Base-by-base conservation (phyloP, 2,888 invertebrate genomes). In the Coremacera marginata region DNA sequence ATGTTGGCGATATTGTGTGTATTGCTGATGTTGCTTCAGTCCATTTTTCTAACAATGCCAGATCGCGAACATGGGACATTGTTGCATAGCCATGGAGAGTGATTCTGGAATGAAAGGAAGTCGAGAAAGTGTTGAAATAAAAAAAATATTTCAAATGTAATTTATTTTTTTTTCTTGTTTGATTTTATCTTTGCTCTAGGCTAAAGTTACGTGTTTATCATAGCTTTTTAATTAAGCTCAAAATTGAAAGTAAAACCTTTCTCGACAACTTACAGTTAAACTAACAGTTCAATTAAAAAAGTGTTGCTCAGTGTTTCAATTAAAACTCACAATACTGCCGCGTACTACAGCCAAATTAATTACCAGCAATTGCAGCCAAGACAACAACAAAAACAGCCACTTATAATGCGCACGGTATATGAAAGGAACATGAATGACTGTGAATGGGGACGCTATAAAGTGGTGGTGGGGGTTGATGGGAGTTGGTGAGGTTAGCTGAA, bases 31-130 rank as follows among this genome's bases (percentile, higher is more conserved):
- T 82, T 80, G 86, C 84, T 82, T 87, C 85, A 84, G 88, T 85
- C 87, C 88, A 88, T 86, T 87, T 86, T 81, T 88, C 84, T 81
- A 85, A 84, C 83, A 86, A 85, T 84, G 88, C 86, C 87, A 88
- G 82, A 84, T 88, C 88, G 79, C 87, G 88, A 84, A 86, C 84
- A 85, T 86, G 88, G 82, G 88, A 86, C 88, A 88, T 88, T 85
- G 86, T 86, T 80, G 83, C 84, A 84, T 83, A 83, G 85, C 88
- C 88, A 88, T 88, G 84, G 83, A 88, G 85, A 82, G 82, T 82
- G 80, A 85, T 87, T 88, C 88, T 88, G 83, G 7, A 86, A 83
- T 52, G 55, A 70, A 22, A 2, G 60, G 52, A 52, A 63, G 57
- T 1, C 3, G 37, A 37, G 1, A 44, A 11, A 14, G 14, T 44